Evolutionary conservation across 2,888 invertebrate genomes (phyloP).

Genomic region (Polydrusus cervinus): DNA sequence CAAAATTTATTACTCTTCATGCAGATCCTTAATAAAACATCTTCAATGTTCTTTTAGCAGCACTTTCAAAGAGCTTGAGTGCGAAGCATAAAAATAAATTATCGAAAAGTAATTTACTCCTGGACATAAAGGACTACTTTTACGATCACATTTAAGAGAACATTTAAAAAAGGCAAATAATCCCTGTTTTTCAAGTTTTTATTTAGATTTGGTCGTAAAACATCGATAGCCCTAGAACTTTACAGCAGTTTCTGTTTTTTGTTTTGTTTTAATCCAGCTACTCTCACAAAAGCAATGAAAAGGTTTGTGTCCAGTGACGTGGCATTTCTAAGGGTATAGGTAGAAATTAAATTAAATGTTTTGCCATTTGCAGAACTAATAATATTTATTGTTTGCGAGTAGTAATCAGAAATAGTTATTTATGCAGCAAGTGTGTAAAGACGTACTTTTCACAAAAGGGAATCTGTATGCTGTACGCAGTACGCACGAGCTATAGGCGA

Average conservation of each 20-base stretch:
- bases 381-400: no score
- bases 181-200: slow-evolving; percentile 18
- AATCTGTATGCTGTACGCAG: no score
- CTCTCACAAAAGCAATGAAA: neutral
- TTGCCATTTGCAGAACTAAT: no score
- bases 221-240: slow-evolving; percentile 16
- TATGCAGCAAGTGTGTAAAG: no score
- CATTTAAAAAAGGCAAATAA: neutral
- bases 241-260: slow-evolving; percentile 21
- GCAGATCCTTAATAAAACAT: neutral
- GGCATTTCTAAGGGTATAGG: neutral
- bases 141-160: slow-evolving; percentile 18
- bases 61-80: neutral
- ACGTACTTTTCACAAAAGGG: no score
- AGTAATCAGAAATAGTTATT: no score
- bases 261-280: slow-evolving; percentile 24
- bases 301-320: slow-evolving; percentile 3
- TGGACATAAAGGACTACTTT: neutral
- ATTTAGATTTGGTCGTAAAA: slow-evolving; percentile 28
- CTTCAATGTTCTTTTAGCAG: neutral
- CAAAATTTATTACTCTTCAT: neutral
- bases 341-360: no score
- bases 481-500: no score
- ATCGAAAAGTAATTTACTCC: neutral
- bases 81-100: neutral